These are phyloP conservation scores for Nesometra sesokonis DNA, from an alignment of 35 echinoderm and acorn worm genomes.

Conservation along the genomic window DNA sequence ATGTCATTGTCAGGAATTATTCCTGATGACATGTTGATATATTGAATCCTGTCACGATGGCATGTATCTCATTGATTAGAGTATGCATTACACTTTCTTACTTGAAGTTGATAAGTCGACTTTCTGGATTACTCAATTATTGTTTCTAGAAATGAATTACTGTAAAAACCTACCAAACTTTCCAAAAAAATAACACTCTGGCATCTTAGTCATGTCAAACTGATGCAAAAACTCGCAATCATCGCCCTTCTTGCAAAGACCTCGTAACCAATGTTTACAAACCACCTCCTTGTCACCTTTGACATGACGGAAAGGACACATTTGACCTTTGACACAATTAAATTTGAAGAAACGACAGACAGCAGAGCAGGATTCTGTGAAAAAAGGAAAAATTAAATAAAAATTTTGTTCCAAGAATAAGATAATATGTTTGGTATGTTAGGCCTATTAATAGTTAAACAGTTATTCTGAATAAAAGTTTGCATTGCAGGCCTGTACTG, in stretches of 20 bases:
- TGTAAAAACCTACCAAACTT: constrained; percentile 76
- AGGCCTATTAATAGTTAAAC: neutral
- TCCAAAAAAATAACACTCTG: constrained; percentile 96
- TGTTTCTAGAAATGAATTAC: neutral
- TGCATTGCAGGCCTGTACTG: too few species aligned
- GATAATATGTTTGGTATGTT: neutral
- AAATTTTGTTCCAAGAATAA: too few species aligned
- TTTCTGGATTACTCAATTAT: too few species aligned
- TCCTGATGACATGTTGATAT: too few species aligned
- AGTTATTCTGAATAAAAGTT: neutral
- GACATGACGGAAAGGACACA: constrained; percentile 96
- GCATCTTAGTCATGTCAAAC: constrained; percentile 99
- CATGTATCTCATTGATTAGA: too few species aligned
- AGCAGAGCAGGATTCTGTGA: constrained; percentile 72
- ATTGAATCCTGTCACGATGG: too few species aligned
- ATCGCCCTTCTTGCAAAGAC: constrained; percentile 98
- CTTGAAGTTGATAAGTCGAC: too few species aligned
- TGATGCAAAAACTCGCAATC: constrained; percentile 98
- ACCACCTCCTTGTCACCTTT: constrained; percentile 87
- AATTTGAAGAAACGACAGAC: constrained; percentile 88
- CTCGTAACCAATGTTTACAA: constrained; percentile 97
- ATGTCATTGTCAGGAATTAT: too few species aligned
- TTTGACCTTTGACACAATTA: constrained; percentile 60
- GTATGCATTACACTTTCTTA: too few species aligned
- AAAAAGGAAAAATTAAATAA: too few species aligned